Base-by-base conservation (phyloP, 2,797 vertebrate species). In the Lutjanus argentimaculatus region DNA sequence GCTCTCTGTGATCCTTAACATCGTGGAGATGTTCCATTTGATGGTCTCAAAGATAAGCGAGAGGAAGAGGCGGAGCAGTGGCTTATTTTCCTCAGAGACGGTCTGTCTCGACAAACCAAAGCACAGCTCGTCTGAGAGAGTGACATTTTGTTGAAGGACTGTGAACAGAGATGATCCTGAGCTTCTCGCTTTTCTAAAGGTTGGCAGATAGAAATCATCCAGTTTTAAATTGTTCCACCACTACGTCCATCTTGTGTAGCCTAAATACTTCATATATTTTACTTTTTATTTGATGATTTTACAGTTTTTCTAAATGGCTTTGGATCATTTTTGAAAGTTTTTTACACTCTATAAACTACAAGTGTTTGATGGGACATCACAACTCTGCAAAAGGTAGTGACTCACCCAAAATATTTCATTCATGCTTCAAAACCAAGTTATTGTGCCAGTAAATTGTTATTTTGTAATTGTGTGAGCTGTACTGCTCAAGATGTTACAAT, bases 21-120 rank as follows among this genome's bases (percentile, higher is more conserved):
- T 98, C 2, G 83, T 96, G 52, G 98, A 99, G 92, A 93, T 98
- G 51, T 95, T 97, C 63, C 94, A 98, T 88, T 93, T 98, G 88
- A 93, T 96, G 21, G 63, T 82, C n/a, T 89, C 81, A 6, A 88
- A 79, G 36, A 22, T 84, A 2, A 56, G 0, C 21, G 17, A 15
- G 21, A 78, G 40, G 48, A 88, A 61, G 49, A 85, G 72, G n/a
- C 84, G 52, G 63, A 75, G 2, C 11, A 77, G 68, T 1, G 15
- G 12, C 49, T 75, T 22, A 1, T 0, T 2, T 14, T 49, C 53
- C 4, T 11, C 10, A 9, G 21, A 73, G 40, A 22, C 12, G 22
- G 4, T 25, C n/a, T 3, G 1, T 13, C 1, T 19, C 12, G 46
- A 56, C 45, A 74, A 58, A 40, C n/a, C 19, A 1, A 56, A 22